Percentiles rank a stretch among this genome's conserved stretches.
These are phyloP conservation scores for Drosophila yooni DNA, from an alignment of 2,888 invertebrate genomes.

Conservation along the genomic window DNA sequence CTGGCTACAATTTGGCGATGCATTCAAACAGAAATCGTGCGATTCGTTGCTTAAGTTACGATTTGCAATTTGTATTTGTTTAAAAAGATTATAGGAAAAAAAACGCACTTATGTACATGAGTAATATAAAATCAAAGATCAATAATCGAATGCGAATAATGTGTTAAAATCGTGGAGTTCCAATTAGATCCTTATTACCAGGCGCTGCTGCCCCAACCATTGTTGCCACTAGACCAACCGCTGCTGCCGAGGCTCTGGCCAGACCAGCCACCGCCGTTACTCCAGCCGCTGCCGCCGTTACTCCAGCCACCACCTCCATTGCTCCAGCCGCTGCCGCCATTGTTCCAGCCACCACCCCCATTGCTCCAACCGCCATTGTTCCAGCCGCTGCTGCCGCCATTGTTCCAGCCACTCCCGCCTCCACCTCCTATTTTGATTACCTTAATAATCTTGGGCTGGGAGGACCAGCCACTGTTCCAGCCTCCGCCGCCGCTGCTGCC, in stretches of 20 bases:
- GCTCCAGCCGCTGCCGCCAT: constrained; percentile 21
- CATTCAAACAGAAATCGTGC: constrained; percentile 27
- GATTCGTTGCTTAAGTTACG: constrained; percentile 32
- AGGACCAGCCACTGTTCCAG: constrained; percentile 57
- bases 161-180: constrained; percentile 1
- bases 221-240: constrained; percentile 45
- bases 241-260: constrained; percentile 27
- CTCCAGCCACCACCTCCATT: constrained; percentile 8
- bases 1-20: constrained; percentile 7
- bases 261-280: constrained; percentile 21
- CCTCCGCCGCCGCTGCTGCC: constrained; percentile 49
- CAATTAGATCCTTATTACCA: constrained; percentile 48
- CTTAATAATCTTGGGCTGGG: constrained; percentile 61
- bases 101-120: constrained; percentile 18
- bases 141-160: neutral
- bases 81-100: constrained; percentile 15
- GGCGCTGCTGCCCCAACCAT: constrained; percentile 41
- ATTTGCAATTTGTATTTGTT: constrained; percentile 44
- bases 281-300: constrained; percentile 21
- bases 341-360: neutral
- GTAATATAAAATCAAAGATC: constrained; percentile 31
- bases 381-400: constrained; percentile 46
- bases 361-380: constrained; percentile 30
- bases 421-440: constrained; percentile 50
- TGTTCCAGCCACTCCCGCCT: constrained; percentile 15